Evolutionary conservation across 1,140 invertebrate genomes (phyloP), one percentile per base, ranked within the genome.

Genomic region (Gerris buenoi): DNA sequence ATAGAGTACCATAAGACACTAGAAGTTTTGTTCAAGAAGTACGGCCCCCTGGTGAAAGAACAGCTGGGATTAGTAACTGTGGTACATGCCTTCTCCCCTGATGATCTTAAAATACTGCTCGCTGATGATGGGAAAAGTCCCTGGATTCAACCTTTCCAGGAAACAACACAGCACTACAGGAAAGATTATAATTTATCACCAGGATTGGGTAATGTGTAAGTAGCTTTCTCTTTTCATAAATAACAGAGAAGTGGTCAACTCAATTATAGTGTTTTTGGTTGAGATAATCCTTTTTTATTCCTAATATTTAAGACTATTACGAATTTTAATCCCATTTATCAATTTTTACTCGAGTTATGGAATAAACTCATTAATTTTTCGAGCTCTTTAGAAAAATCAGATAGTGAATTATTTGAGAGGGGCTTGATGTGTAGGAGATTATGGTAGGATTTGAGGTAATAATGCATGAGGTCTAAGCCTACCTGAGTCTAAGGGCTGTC

Each of bases 181-280:
- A 71, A 78, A 70, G 75, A 77, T 72, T 77, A 75, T 33, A 72
- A 77, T 65, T 72, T 81, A 67, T 81, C 78, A 27, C 76, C 75
- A 10, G 84, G 84, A 23, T 73, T 85, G 2, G 82, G 83, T 57
- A 84, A 84, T 72, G 77, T 76, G 81, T 83, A 74, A 14, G 23
- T 23, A 63, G 3, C 76, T 75, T 65, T 60, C 2, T n/a, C n/a
- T 27, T 58, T 2, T 23, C 18, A 10, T 23, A 63, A 15, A 33
- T 13, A 28, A 28, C n/a, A n/a, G n/a, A n/a, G n/a, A n/a, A n/a
- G n/a, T n/a, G n/a, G n/a, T n/a, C n/a, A 67, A 15, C 25, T 2
- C 2, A 64, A 67, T 14, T 14, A 26, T 10, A 62, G 46, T 61
- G 3, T 56, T 56, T 56, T n/a, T 56, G 10, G n/a, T 56, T 13